phyloP scores from a whole-genome alignment of 2,113 vertebrate genomes.

The Limanda limanda region DNA sequence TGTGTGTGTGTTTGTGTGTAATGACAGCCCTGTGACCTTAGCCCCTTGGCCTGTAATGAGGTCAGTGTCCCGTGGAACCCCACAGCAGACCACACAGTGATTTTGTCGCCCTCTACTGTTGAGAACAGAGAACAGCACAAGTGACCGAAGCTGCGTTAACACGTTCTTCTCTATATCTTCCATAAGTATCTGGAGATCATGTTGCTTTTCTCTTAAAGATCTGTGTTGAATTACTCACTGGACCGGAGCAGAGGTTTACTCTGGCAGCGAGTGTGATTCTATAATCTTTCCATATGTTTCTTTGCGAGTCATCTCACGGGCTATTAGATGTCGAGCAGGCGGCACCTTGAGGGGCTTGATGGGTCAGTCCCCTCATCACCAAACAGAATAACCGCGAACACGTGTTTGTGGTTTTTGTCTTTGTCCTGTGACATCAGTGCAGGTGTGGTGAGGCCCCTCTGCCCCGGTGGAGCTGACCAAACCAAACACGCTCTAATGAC shows the following conservation, averaged over 20 bases:
- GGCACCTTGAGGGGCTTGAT: constrained; percentile 4
- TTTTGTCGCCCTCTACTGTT: constrained; percentile 56
- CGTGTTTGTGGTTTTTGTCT: constrained; percentile 31
- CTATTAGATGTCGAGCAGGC: constrained; percentile 14
- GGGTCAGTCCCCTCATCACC: constrained; percentile 9
- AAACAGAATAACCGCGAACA: constrained; percentile 32
- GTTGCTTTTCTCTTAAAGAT: neutral
- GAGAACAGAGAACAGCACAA: neutral
- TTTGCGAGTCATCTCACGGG: neutral
- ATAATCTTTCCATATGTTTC: neutral
- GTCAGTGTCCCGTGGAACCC: constrained; percentile 2
- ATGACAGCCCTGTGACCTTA: constrained; percentile 22
- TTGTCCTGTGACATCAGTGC: constrained; percentile 44
- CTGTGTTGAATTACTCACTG: neutral
- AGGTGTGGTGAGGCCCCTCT: constrained; percentile 25
- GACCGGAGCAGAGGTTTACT: neutral
- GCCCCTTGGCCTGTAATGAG: constrained; percentile 33
- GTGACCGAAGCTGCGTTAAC: too few relatives aligned
- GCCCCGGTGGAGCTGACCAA: constrained; percentile 10
- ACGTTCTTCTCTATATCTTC: neutral
- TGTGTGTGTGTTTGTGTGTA: neutral
- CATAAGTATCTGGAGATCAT: neutral
- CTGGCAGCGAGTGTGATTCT: neutral
- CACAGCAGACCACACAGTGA: neutral
- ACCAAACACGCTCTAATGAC: constrained; percentile 44